These are phyloP conservation scores for Agapornis roseicollis DNA, from an alignment of 2,113 vertebrate species.

Conservation along the genomic window DNA sequence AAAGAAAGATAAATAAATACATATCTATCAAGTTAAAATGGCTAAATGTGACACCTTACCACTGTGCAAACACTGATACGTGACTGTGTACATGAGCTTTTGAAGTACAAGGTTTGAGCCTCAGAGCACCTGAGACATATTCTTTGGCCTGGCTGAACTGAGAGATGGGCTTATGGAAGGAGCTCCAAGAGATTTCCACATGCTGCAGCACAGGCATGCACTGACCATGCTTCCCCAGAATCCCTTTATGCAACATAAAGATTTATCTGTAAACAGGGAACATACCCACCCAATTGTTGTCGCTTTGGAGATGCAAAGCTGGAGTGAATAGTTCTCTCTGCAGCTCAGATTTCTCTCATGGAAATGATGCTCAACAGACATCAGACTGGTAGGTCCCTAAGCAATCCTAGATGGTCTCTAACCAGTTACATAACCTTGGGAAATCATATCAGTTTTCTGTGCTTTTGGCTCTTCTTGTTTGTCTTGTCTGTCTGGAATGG, in stretches of 20 bases:
- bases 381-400: background rate
- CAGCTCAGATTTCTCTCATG: background rate
- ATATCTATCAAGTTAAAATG: background rate
- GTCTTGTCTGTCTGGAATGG: background rate
- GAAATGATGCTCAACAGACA: background rate
- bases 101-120: background rate
- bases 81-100: background rate
- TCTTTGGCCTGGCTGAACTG: background rate
- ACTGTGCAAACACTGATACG: background rate
- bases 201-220: fast-evolving
- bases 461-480: background rate
- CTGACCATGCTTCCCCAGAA: background rate
- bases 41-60: background rate
- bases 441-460: background rate
- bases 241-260: background rate
- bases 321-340: background rate
- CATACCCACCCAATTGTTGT: fast-evolving
- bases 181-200: background rate
- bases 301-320: background rate
- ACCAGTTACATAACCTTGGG: background rate
- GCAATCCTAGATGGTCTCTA: background rate
- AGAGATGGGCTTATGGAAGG: background rate
- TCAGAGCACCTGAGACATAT: background rate
- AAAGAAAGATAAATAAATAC: background rate
- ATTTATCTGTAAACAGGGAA: background rate